Percentiles rank a stretch among this genome's conserved stretches.
Evolutionary conservation across 2,113 vertebrate genomes (phyloP).

Genomic region (Dermatemys mawii): DNA sequence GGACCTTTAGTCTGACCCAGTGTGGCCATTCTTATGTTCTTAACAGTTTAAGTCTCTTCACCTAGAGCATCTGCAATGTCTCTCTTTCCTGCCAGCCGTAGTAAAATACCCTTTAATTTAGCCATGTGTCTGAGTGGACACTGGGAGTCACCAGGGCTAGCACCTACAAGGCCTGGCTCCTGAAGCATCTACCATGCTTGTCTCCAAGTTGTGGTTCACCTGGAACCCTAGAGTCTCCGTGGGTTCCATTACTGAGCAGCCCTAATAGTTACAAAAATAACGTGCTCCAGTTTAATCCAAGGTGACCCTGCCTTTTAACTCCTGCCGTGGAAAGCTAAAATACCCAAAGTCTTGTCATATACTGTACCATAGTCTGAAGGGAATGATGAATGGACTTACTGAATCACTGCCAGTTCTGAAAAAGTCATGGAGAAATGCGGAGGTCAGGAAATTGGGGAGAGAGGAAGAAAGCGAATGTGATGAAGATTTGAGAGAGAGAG

Average conservation of each 20-base stretch:
- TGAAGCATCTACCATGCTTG: background rate
- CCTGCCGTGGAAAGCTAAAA: background rate
- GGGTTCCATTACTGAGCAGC: background rate
- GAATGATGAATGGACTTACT: background rate
- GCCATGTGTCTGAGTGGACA: background rate
- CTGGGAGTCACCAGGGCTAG: background rate
- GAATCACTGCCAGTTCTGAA: background rate
- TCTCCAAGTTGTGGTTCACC: background rate
- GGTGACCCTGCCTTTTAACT: background rate
- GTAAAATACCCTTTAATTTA: background rate
- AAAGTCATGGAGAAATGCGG: background rate
- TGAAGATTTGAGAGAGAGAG: background rate
- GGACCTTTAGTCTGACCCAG: too few species aligned
- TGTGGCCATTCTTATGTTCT: too few species aligned
- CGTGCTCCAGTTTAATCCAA: accelerated
- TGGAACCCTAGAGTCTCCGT: too few species aligned
- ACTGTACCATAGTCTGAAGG: background rate
- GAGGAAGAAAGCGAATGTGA: background rate
- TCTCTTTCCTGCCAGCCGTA: background rate
- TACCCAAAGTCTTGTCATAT: background rate
- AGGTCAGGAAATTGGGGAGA: background rate
- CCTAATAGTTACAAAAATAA: background rate
- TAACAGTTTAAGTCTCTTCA: background rate
- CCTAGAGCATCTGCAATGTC: background rate
- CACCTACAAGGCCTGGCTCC: background rate